Evolutionary conservation across 2,113 vertebrate genomes (phyloP).

Genomic region (Illadopsis cleaveri): DNA sequence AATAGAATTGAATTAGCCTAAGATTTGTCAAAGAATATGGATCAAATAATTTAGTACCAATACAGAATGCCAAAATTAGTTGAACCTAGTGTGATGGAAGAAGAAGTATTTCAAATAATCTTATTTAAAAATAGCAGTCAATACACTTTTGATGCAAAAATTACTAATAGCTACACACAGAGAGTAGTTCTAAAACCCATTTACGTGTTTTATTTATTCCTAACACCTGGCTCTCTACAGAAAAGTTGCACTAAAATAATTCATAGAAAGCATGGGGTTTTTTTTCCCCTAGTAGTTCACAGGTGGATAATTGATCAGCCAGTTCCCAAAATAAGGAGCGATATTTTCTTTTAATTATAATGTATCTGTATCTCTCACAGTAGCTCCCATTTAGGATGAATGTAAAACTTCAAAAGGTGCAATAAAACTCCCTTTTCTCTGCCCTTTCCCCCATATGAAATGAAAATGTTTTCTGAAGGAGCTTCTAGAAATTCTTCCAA

Average conservation of each 20-base stretch:
- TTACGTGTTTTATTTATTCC: not conserved
- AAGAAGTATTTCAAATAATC: not conserved
- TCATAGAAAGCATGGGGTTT: not conserved
- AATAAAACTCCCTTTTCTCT: not conserved
- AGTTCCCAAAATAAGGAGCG: not conserved
- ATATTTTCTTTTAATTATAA: not conserved
- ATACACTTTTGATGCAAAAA: not conserved
- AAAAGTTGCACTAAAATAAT: not conserved
- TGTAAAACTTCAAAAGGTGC: not conserved
- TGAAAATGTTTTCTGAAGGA: not conserved
- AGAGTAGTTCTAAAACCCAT: not conserved
- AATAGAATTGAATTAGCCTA: not conserved
- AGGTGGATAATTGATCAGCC: not conserved
- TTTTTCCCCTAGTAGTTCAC: not conserved
- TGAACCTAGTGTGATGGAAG: not conserved
- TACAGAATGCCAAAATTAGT: not conserved
- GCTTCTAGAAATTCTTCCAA: not conserved
- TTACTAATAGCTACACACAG: not conserved
- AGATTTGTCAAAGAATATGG: not conserved
- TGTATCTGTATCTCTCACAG: not conserved
- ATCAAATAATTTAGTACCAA: not conserved
- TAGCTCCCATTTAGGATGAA: not conserved
- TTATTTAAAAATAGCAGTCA: not conserved
- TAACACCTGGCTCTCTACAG: not conserved
- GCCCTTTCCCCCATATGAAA: not conserved